Evolutionary conservation across 2,888 invertebrate genomes (phyloP).

Genomic region (Gibbula magus): DNA sequence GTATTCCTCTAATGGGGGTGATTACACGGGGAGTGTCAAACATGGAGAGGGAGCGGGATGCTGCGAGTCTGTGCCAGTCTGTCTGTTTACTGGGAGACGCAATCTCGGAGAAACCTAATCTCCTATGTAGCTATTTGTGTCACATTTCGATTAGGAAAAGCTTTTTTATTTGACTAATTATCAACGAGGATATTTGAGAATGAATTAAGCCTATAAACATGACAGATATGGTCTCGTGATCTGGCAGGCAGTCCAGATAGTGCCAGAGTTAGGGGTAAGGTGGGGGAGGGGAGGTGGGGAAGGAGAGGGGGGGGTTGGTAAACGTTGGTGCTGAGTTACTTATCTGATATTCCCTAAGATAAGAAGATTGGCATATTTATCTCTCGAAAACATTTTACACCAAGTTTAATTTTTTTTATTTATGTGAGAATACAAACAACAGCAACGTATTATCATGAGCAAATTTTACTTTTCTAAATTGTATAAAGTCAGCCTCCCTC

Average conservation of each 20-base stretch:
- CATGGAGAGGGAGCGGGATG: neutral
- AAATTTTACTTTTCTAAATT: too few species aligned
- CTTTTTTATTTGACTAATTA: conserved; percentile 3
- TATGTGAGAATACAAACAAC: too few species aligned
- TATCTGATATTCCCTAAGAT: neutral
- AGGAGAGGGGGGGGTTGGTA: neutral
- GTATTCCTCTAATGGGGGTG: neutral
- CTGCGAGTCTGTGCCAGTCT: neutral
- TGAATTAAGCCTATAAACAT: neutral
- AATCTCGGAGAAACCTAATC: neutral
- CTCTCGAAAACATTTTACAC: too few species aligned
- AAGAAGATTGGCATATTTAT: too few species aligned
- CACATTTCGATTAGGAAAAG: neutral
- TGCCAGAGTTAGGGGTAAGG: neutral
- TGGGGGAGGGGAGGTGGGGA: neutral
- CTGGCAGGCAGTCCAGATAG: neutral
- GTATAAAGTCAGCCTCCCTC: too few species aligned
- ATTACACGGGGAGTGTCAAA: neutral
- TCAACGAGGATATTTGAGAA: neutral
- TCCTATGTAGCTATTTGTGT: neutral
- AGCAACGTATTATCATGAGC: too few species aligned
- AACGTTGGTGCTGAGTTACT: neutral
- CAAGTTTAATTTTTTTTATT: too few species aligned
- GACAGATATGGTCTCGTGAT: neutral
- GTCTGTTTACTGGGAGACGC: neutral